Percentiles rank a stretch among this genome's conserved stretches.
Evolutionary conservation across 2,113 vertebrate species (phyloP).

Genomic region (Lophochroa leadbeateri): DNA sequence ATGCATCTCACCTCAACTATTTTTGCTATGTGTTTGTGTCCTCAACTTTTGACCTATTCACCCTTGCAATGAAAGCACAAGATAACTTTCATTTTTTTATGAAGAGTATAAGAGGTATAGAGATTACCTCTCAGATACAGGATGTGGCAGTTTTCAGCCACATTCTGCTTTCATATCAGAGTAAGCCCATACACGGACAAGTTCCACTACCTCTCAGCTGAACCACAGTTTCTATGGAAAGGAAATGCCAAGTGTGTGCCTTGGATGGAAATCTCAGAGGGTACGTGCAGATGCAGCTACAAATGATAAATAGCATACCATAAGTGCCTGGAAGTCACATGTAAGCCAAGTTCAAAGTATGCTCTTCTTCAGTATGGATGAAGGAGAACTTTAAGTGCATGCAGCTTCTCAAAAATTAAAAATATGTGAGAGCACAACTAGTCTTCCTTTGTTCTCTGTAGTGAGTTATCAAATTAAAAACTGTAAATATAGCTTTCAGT

Average conservation of each 20-base stretch:
- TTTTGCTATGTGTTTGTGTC: neutral
- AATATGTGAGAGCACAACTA: neutral
- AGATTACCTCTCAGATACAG: neutral
- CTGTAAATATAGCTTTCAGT: neutral
- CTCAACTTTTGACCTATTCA: neutral
- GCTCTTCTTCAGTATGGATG: neutral
- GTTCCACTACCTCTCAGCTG: neutral
- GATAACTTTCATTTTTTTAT: neutral
- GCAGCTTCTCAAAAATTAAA: neutral
- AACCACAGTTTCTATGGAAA: neutral
- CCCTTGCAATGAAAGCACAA: neutral
- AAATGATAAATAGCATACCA: neutral
- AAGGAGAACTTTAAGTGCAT: neutral
- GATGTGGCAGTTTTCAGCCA: neutral
- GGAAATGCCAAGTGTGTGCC: neutral
- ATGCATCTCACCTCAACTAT: neutral
- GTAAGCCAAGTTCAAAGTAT: neutral
- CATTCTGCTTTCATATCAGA: neutral
- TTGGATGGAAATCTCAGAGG: neutral
- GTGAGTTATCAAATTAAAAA: neutral
- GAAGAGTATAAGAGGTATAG: neutral
- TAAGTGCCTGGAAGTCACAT: neutral
- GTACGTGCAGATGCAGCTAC: neutral
- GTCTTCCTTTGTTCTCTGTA: neutral
- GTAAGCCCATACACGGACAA: rapidly evolving